Evolutionary conservation across 2,113 vertebrate species (phyloP).

Genomic region (Odocoileus virginianus): DNA sequence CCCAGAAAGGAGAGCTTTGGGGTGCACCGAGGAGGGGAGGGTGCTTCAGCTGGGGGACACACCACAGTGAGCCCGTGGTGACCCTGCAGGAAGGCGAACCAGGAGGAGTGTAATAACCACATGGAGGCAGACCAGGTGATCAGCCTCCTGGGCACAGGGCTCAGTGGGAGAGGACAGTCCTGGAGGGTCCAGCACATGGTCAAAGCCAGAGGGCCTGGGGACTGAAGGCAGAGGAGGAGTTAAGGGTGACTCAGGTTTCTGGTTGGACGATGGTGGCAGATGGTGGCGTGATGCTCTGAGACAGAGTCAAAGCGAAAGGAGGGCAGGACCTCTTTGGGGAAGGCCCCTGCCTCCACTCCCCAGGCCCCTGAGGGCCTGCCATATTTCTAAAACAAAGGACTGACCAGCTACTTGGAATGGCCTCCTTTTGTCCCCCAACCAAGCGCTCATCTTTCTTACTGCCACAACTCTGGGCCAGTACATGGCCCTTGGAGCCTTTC

Average conservation of each 20-base stretch:
- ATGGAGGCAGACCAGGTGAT: fast-evolving
- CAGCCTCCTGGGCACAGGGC: not conserved
- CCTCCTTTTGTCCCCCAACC: not conserved
- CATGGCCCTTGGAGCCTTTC: not conserved
- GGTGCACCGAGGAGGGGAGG: not conserved
- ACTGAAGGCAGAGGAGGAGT: not conserved
- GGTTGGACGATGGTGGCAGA: not conserved
- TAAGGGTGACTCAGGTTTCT: not conserved
- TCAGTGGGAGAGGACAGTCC: not conserved
- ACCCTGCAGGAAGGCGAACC: not conserved
- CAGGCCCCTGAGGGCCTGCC: not conserved
- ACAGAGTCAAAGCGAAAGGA: not conserved
- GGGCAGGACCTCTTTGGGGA: no score
- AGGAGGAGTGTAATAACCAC: not conserved
- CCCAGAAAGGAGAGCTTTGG: not conserved
- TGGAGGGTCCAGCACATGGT: not conserved
- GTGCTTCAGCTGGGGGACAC: not conserved
- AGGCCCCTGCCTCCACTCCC: not conserved
- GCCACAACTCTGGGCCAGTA: not conserved
- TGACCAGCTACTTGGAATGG: not conserved
- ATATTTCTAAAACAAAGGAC: not conserved
- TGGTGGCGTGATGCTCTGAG: not conserved
- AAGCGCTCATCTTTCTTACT: not conserved
- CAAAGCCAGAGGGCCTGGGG: not conserved
- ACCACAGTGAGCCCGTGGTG: not conserved